Base-by-base conservation (phyloP, 1,140 invertebrate genomes). In the Zaprionus inermis region DNA sequence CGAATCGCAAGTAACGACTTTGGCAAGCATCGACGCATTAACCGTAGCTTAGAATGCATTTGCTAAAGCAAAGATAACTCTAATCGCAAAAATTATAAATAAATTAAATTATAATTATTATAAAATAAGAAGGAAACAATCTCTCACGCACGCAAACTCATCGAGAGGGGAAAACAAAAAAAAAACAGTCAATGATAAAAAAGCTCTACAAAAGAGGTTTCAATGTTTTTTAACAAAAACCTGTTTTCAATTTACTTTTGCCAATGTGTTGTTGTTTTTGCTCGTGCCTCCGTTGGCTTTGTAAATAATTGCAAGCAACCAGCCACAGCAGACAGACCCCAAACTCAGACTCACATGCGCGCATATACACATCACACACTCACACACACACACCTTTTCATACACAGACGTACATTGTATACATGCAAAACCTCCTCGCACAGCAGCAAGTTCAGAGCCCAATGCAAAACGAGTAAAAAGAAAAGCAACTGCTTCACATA, bases 121-220 rank as follows among this genome's bases (percentile, higher is more conserved):
- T 30, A 58, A 28, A 44, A 61, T 5, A 75, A 41, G 22, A 54
- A 65, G 51, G 28, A 41, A 14, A 49, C 54, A 59, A 38, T 56
- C 56, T 38, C 51, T 36, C 55, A 44, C 28, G n/a, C n/a, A n/a
- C n/a, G n/a, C n/a, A n/a, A n/a, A n/a, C n/a, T n/a, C n/a, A n/a
- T n/a, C n/a, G n/a, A n/a, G n/a, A n/a, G n/a, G 1, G 67, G 32
- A 63, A 38, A 70, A 56, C 44, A 28, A 46, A 46, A 58, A 74
- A 71, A 69, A 64, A 38, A 80, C 63, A 68, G 28, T 78, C 81
- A 84, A 84, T 83, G 74, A 88, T 86, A 89, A 88, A 88, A 75
- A 69, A 60, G 76, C 80, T 90, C 74, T 72, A 85, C 83, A 82
- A 84, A 88, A 90, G 84, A 88, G 84, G 84, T 88, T 88, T 86